Conservation (phyloP, 2,888 invertebrate genomes). For the Cylindroiulus punctatus region DNA sequence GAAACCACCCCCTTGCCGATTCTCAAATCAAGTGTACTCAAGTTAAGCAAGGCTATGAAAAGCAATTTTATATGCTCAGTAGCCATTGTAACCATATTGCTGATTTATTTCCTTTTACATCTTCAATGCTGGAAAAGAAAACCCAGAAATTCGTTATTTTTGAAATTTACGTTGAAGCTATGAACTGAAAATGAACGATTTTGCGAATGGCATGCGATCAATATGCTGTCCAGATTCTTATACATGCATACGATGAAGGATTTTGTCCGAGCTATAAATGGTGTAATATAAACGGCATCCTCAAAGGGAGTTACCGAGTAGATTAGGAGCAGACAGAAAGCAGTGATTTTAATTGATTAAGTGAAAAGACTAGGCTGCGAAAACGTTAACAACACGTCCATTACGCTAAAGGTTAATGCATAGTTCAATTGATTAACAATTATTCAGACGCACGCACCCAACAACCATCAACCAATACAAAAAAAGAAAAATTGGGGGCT, state of each 20-base stretch:
- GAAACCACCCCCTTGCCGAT: too few relatives aligned
- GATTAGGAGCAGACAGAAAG: background rate
- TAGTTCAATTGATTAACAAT: slow-evolving; percentile 43
- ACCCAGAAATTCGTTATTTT: too few relatives aligned
- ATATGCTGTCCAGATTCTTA: background rate
- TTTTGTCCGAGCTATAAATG: background rate
- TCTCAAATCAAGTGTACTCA: too few relatives aligned
- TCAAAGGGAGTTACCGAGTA: background rate
- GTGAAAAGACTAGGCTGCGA: background rate
- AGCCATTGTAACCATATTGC: too few relatives aligned
- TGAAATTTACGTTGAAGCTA: too few relatives aligned
- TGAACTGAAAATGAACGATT: too few relatives aligned
- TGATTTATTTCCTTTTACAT: too few relatives aligned
- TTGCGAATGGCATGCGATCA: background rate
- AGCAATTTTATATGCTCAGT: too few relatives aligned
- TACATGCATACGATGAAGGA: background rate
- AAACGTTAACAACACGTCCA: background rate
- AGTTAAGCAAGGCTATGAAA: too few relatives aligned
- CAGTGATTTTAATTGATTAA: slow-evolving; percentile 29
- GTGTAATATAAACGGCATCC: background rate
- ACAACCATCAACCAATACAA: background rate
- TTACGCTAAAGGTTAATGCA: background rate
- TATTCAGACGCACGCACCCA: background rate
- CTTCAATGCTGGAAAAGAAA: too few relatives aligned
- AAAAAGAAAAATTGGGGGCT: too few relatives aligned